Evolutionary conservation across 2,113 vertebrate genomes (phyloP).

Genomic region (Marcusenius ussheri): DNA sequence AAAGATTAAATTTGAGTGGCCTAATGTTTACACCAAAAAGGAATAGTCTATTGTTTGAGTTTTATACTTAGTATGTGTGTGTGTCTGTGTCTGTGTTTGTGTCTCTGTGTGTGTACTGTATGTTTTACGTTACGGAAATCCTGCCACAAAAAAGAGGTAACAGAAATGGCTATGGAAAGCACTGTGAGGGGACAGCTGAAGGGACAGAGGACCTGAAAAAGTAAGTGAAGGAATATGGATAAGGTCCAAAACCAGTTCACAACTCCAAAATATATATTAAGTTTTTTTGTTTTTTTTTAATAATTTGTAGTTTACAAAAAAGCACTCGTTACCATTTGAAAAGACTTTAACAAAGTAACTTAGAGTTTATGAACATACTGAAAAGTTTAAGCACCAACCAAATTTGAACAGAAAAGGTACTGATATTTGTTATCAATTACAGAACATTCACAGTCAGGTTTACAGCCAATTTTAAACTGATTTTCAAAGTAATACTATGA

Average conservation of each 20-base stretch:
- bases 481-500: slow-evolving; percentile 76
- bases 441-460: slow-evolving; percentile 71
- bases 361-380: background rate
- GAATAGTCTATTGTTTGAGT: background rate
- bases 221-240: background rate
- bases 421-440: slow-evolving; percentile 59
- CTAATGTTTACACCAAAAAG: background rate
- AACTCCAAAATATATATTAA: slow-evolving; percentile 39
- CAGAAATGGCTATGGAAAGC: background rate
- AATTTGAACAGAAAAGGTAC: slow-evolving; percentile 44
- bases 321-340: background rate
- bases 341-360: background rate
- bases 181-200: no score
- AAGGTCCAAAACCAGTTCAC: background rate
- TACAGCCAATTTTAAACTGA: slow-evolving; percentile 79
- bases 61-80: no score
- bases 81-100: no score
- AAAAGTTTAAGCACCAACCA: slow-evolving; percentile 3
- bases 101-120: no score
- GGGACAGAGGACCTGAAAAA: background rate
- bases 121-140: slow-evolving; percentile 63
- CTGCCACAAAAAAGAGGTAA: slow-evolving; percentile 52
- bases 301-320: slow-evolving; percentile 4
- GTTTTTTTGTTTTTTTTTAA: background rate
- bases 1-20: background rate